These are phyloP conservation scores for Eupithecia subumbrata DNA, from an alignment of 2,888 invertebrate genomes.

Conservation along the genomic window DNA sequence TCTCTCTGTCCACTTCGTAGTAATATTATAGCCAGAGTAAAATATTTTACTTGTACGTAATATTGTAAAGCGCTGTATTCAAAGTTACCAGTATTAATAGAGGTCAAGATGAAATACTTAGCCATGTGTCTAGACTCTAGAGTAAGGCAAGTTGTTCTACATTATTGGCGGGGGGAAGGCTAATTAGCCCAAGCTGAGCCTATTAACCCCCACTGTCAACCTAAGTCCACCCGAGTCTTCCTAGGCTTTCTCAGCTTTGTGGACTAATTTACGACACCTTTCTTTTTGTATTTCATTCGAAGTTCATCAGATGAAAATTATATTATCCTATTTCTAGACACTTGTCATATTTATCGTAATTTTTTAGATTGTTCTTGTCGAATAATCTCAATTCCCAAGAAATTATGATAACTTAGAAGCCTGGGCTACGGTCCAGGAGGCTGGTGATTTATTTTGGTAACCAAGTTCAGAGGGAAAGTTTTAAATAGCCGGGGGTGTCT, in stretches of 20 bases:
- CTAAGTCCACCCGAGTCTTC: slow-evolving; percentile 39
- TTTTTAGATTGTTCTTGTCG: slow-evolving; percentile 11
- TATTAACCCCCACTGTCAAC: slow-evolving; percentile 13
- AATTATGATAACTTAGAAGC: slow-evolving; percentile 36
- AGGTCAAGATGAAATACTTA: not conserved
- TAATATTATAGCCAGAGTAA: slow-evolving; percentile 1
- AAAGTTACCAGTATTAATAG: not conserved
- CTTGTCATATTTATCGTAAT: not conserved
- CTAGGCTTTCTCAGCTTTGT: slow-evolving; percentile 49
- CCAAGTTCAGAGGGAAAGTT: slow-evolving; percentile 28
- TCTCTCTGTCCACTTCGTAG: slow-evolving; percentile 10
- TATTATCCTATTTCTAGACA: slow-evolving; percentile 53
- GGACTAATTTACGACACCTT: slow-evolving; percentile 57
- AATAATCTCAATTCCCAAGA: slow-evolving; percentile 26
- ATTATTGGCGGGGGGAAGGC: slow-evolving; percentile 26
- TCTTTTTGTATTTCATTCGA: slow-evolving; percentile 64
- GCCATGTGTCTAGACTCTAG: slow-evolving; percentile 14
- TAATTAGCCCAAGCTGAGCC: slow-evolving; percentile 26
- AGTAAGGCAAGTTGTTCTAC: slow-evolving; percentile 21
- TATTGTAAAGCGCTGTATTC: not conserved
- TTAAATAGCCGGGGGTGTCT: slow-evolving; percentile 23
- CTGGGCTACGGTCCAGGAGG: slow-evolving; percentile 28
- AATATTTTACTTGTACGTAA: not conserved
- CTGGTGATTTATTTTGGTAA: slow-evolving; percentile 38
- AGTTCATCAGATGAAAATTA: slow-evolving; percentile 55